Evolutionary conservation across 2,888 invertebrate species (phyloP).

Genomic region (Trilocha varians): DNA sequence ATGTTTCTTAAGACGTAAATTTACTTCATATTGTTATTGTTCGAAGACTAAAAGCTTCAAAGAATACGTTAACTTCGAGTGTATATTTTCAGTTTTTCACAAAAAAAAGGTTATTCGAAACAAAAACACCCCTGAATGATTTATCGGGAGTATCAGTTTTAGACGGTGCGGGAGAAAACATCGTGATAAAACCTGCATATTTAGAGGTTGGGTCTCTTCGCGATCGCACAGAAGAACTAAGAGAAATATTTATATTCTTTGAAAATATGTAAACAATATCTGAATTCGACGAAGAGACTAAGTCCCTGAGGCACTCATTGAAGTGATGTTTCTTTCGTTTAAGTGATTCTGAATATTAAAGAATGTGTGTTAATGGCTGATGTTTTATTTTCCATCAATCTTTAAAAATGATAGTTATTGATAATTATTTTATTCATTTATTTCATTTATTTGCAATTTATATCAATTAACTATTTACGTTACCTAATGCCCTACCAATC

Average conservation of each 20-base stretch:
- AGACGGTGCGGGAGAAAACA: not conserved
- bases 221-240: not conserved
- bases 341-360: too few species aligned
- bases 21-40: too few species aligned
- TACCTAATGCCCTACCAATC: too few species aligned
- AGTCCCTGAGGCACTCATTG: not conserved
- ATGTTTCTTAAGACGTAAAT: too few species aligned
- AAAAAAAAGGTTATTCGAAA: not conserved
- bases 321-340: too few species aligned
- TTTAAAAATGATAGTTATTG: too few species aligned
- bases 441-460: too few species aligned
- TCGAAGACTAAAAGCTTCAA: too few species aligned
- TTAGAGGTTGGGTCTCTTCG: not conserved
- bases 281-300: not conserved
- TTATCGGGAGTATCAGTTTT: not conserved
- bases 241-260: not conserved
- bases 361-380: too few species aligned
- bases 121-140: not conserved
- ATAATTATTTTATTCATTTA: too few species aligned
- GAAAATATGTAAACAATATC: not conserved
- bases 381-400: too few species aligned
- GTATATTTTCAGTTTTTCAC: conserved; percentile 5
- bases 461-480: too few species aligned
- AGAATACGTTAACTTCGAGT: not conserved
- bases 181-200: not conserved